Percentiles rank a stretch among this genome's conserved stretches.
These are phyloP conservation scores for Propithecus perrieri DNA, from an alignment of 2,797 vertebrate species.

Conservation along the genomic window DNA sequence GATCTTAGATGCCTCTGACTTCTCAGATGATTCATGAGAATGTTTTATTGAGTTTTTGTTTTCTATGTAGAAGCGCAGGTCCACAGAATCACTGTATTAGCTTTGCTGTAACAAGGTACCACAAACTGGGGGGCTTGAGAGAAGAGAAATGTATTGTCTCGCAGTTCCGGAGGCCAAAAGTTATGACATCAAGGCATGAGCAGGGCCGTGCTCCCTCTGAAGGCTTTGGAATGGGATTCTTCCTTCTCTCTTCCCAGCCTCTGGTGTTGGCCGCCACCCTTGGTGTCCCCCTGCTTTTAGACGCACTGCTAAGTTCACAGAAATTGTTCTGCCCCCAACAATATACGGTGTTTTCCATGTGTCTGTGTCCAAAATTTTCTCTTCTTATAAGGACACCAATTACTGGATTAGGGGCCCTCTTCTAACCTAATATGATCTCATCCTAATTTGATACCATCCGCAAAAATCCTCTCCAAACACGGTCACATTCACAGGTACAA, in stretches of 20 bases:
- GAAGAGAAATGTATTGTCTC: background rate
- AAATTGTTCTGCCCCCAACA: background rate
- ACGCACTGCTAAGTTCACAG: background rate
- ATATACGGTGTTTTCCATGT: rapidly evolving
- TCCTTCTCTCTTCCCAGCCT: background rate
- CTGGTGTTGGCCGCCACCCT: background rate
- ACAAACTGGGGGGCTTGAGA: background rate
- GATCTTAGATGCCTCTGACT: background rate
- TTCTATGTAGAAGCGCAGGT: background rate
- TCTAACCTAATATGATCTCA: background rate
- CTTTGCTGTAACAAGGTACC: rapidly evolving
- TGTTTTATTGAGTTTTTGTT: background rate
- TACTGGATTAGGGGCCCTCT: background rate
- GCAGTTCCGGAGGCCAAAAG: background rate
- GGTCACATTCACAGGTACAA: background rate
- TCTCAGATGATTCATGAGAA: background rate
- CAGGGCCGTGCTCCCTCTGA: background rate
- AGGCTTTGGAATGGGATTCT: no score
- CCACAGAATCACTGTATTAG: rapidly evolving
- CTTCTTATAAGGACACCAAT: background rate
- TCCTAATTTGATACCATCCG: background rate
- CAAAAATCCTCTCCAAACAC: background rate
- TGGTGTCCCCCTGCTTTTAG: background rate
- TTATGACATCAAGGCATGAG: background rate
- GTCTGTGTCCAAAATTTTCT: background rate